Conservation (phyloP, 2,888 invertebrate species). For the Taenaris catops region DNA sequence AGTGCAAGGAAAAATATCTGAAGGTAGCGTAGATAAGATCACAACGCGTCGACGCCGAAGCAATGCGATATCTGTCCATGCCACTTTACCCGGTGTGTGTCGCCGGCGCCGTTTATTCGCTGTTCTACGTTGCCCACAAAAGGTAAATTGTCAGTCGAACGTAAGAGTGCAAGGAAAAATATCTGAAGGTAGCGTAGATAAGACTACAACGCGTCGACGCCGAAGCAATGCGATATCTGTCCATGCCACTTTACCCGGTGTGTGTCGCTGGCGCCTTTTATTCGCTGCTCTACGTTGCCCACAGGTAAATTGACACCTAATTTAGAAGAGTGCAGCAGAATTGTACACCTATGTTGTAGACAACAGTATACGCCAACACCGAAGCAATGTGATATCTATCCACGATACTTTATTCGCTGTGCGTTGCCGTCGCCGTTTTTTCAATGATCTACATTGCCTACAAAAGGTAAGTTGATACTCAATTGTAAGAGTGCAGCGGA, state of each 20-base stretch:
- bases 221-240: conserved; percentile 95
- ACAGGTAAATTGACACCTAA: too few species aligned
- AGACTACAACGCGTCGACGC: too few species aligned
- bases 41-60: conserved; percentile 96
- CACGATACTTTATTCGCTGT: conserved; percentile 93
- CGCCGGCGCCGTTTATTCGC: conserved; percentile 93
- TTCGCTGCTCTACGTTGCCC: conserved; percentile 95
- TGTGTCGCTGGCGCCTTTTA: conserved; percentile 93
- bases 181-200: too few species aligned
- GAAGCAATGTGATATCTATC: conserved; percentile 96
- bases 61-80: conserved; percentile 95
- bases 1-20: too few species aligned
- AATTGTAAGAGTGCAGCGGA: too few species aligned
- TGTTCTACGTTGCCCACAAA: conserved; percentile 96
- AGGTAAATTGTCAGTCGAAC: conserved; percentile 86
- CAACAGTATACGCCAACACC: too few species aligned
- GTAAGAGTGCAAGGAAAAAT: too few species aligned
- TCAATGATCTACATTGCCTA: conserved; percentile 96
- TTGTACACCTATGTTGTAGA: too few species aligned
- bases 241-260: conserved; percentile 93
- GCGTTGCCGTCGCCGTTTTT: conserved; percentile 92
- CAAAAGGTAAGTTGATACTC: conserved; percentile 88
- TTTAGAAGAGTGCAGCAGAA: too few species aligned
- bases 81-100: conserved; percentile 93
- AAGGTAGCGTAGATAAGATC: too few species aligned